Conservation (phyloP, 2,888 invertebrate species). For the Zygothrica quintamaculata region DNA sequence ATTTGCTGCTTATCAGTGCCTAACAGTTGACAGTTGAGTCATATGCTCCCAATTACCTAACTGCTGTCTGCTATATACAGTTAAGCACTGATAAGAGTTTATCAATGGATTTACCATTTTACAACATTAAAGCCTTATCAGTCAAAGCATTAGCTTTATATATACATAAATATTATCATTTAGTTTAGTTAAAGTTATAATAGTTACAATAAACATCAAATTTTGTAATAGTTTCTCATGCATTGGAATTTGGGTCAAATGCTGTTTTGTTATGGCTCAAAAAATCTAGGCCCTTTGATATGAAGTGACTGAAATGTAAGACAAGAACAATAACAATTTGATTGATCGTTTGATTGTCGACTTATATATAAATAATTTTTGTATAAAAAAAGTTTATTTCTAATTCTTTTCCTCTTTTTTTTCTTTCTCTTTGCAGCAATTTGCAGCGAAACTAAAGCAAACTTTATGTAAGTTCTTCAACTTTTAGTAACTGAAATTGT, state of each 20-base stretch:
- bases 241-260: slow-evolving; percentile 37
- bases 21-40: slow-evolving; percentile 47
- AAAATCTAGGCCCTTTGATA: background rate
- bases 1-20: slow-evolving; percentile 14
- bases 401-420: too few species aligned
- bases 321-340: slow-evolving; percentile 6
- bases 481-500: too few species aligned
- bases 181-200: slow-evolving; percentile 35
- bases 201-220: slow-evolving; percentile 29
- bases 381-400: too few species aligned
- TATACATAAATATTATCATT: slow-evolving; percentile 31
- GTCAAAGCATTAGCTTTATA: slow-evolving; percentile 35
- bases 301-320: slow-evolving; percentile 6
- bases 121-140: slow-evolving; percentile 48
- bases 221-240: slow-evolving; percentile 1
- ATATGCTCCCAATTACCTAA: slow-evolving; percentile 61
- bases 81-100: too few species aligned
- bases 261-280: slow-evolving; percentile 2
- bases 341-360: slow-evolving; percentile 38
- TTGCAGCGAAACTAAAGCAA: slow-evolving; percentile 19
- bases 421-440: slow-evolving; percentile 4
- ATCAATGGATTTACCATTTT: slow-evolving; percentile 44
- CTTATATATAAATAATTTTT: too few species aligned
- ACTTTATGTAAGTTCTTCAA: slow-evolving; percentile 13
- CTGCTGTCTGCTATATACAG: slow-evolving; percentile 30